Evolutionary conservation across 2,113 vertebrate species (phyloP).

Genomic region (Tor tambroides): DNA sequence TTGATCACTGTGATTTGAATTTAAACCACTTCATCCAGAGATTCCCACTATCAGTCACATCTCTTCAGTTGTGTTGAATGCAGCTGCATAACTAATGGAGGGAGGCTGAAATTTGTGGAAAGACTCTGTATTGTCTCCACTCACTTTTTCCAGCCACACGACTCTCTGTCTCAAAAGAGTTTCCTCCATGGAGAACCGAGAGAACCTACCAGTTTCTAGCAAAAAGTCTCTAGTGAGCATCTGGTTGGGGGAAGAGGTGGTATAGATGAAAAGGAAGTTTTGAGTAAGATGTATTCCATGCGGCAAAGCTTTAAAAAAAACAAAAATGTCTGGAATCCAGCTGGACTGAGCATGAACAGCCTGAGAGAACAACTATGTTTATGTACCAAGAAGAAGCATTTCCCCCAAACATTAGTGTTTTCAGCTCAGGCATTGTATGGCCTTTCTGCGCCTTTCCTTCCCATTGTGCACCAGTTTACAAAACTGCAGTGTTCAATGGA

Average conservation of each 20-base stretch:
- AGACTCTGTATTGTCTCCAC: constrained; percentile 52
- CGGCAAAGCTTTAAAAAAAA: constrained; percentile 7
- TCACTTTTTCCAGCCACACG: constrained; percentile 72
- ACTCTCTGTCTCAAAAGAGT: constrained; percentile 52
- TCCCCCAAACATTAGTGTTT: constrained; percentile 56
- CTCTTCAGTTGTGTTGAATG: neutral
- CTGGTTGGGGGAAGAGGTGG: neutral
- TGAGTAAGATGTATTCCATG: constrained; percentile 27
- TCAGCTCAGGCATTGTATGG: constrained; percentile 60
- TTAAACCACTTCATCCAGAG: constrained; percentile 11
- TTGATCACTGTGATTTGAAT: constrained; percentile 56
- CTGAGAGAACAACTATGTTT: constrained; percentile 62
- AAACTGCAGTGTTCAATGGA: constrained; percentile 30
- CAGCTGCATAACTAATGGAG: constrained; percentile 27
- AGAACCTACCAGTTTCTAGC: constrained; percentile 24
- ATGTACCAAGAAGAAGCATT: constrained; percentile 61
- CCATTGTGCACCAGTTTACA: constrained; percentile 37
- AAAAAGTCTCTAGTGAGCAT: constrained; percentile 9
- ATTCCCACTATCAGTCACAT: constrained; percentile 2
- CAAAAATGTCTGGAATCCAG: constrained; percentile 6
- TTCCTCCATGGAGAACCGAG: constrained; percentile 37
- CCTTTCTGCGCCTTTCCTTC: constrained; percentile 58
- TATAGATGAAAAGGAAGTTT: constrained; percentile 19
- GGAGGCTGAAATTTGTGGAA: constrained; percentile 52
- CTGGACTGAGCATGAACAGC: constrained; percentile 32